Evolutionary conservation across 1,140 invertebrate species (phyloP).

Genomic region (Teleogryllus occipitalis): DNA sequence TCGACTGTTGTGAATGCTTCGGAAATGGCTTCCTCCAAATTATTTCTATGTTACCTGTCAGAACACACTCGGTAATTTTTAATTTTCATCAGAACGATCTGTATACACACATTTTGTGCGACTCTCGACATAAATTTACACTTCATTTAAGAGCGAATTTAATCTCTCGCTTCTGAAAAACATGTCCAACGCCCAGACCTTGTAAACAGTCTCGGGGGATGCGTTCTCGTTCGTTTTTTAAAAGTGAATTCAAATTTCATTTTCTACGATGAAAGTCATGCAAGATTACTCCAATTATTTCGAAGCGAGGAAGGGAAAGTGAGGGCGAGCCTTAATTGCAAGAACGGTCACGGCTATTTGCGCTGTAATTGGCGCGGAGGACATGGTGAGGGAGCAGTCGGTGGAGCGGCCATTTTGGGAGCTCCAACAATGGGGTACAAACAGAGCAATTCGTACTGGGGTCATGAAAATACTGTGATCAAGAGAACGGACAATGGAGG

Average conservation of each 20-base stretch:
- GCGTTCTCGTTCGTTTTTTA: background rate
- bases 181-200: background rate
- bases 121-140: background rate
- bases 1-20: too few relatives aligned
- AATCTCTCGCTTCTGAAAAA: background rate
- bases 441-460: background rate
- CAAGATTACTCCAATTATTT: background rate
- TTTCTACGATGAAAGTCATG: background rate
- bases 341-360: background rate
- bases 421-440: background rate
- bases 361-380: background rate
- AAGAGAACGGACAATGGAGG: too few relatives aligned
- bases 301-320: background rate
- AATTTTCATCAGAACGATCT: too few relatives aligned
- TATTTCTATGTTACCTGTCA: too few relatives aligned
- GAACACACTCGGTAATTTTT: too few relatives aligned
- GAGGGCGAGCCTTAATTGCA: background rate
- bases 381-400: background rate
- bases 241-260: background rate
- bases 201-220: background rate
- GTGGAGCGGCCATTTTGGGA: background rate
- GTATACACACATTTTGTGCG: background rate
- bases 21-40: too few relatives aligned
- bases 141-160: background rate
- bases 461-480: too few relatives aligned